Evolutionary conservation across 2,888 invertebrate genomes (phyloP), one percentile per base, ranked within the genome.

Genomic region (Cephus sareptanus): DNA sequence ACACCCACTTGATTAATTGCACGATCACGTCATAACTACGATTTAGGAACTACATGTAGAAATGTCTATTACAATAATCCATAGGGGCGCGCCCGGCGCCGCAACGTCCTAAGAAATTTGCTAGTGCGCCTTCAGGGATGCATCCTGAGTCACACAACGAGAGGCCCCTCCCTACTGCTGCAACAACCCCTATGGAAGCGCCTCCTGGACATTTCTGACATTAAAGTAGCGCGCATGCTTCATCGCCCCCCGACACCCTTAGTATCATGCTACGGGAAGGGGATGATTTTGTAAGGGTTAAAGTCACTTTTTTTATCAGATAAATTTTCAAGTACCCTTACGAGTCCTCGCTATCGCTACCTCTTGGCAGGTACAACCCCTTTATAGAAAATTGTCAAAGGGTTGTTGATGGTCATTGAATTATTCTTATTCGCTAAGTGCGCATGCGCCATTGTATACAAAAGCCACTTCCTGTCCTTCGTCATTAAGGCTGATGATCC

Each of bases 121-220:
- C 75, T 75, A n/a, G 75, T 68, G 30, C n/a, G 77, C 81, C 80
- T 84, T 86, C 79, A 78, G 82, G 82, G 83, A 85, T 84, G 85
- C 83, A 83, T 86, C 85, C 88, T 85, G 89, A 89, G 85, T 89
- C 88, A 31, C 88, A 85, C 83, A 84, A 82, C 83, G 82, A 83
- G 84, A 83, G 86, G 87, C 89, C 87, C 89, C 89, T 89, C 89
- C 89, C 88, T 86, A 81, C 56, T 56, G 79, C 81, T 84, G 87
- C 84, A 86, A 87, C 89, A 86, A 88, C 89, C 89, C 89, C 85
- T 83, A 83, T 87, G 80, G 74, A 30, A 77, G 75, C 74, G 70
- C 34, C 74, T 56, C 56, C 56, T 56, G 56, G 56, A 56, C 56
- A 23, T 23, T 23, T 56, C 23, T 56, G 56, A 23, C 56, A 23